A percentile compares a stretch with the other conserved stretches of the same genome.
These are phyloP conservation scores for Prionailurus bengalensis DNA, from an alignment of 2,113 vertebrate genomes.

Conservation along the genomic window DNA sequence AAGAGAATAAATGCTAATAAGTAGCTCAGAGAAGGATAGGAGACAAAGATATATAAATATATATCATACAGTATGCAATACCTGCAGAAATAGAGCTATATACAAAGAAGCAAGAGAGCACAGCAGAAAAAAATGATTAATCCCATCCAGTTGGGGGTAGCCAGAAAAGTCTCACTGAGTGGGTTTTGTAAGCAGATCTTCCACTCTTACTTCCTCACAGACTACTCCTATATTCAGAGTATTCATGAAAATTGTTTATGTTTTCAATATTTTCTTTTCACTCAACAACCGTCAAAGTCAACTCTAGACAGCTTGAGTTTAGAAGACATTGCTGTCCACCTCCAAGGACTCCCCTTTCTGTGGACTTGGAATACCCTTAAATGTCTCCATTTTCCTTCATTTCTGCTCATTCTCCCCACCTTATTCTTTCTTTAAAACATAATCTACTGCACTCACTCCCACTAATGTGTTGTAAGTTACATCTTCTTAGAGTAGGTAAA, in stretches of 20 bases:
- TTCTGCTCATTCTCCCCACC: background rate
- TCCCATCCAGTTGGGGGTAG: background rate
- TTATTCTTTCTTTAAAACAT: background rate
- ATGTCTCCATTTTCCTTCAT: background rate
- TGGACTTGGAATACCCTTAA: background rate
- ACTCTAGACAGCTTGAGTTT: background rate
- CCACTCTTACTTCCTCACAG: background rate
- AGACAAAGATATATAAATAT: background rate
- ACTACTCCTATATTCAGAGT: background rate
- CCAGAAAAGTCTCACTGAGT: background rate
- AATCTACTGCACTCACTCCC: background rate
- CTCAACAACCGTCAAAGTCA: background rate
- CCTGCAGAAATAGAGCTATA: background rate
- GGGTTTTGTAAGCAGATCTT: conserved; percentile 13
- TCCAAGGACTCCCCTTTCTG: background rate
- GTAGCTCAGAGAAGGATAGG: background rate
- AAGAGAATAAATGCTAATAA: background rate
- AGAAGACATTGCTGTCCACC: background rate
- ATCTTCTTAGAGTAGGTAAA: background rate
- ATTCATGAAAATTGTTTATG: background rate
- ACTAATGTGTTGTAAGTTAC: background rate
- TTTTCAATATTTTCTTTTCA: conserved; percentile 52
- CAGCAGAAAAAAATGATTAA: conserved; percentile 8
- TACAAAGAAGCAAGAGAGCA: background rate
- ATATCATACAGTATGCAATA: background rate